These are phyloP conservation scores for Ctenicera cuprea DNA, from an alignment of 2,888 invertebrate species.

Conservation along the genomic window DNA sequence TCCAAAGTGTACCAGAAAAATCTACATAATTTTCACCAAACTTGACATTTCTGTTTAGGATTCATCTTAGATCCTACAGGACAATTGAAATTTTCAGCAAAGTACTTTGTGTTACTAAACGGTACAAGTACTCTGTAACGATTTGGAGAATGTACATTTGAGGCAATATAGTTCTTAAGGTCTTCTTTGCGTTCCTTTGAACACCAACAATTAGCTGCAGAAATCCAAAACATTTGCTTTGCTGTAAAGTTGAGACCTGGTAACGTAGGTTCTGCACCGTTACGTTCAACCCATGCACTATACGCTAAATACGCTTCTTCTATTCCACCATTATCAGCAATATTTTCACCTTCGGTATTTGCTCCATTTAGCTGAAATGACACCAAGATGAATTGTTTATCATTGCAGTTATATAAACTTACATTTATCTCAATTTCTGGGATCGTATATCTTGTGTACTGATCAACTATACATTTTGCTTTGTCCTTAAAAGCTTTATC, in stretches of 20 bases:
- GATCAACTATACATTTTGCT: no score
- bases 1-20: no score
- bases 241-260: no score
- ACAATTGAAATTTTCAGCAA: constrained; percentile 43
- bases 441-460: no score
- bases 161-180: constrained; percentile 1
- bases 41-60: constrained; percentile 37
- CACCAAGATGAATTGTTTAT: no score
- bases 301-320: no score
- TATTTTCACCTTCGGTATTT: constrained; percentile 38
- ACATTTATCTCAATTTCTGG: no score
- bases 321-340: constrained; percentile 48
- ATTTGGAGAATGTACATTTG: constrained; percentile 18
- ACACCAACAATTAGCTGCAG: constrained; percentile 36
- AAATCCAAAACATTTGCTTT: constrained; percentile 49
- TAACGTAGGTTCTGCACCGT: constrained; percentile 18
- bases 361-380: constrained; percentile 42
- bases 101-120: constrained; percentile 31
- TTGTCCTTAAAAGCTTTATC: no score
- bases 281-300: constrained; percentile 3
- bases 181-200: constrained; percentile 22
- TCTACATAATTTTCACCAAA: constrained; percentile 42
- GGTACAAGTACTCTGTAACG: no score
- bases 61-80: constrained; percentile 43
- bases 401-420: no score